Conservation (phyloP, 2,113 vertebrate genomes). For the Indicator indicator region DNA sequence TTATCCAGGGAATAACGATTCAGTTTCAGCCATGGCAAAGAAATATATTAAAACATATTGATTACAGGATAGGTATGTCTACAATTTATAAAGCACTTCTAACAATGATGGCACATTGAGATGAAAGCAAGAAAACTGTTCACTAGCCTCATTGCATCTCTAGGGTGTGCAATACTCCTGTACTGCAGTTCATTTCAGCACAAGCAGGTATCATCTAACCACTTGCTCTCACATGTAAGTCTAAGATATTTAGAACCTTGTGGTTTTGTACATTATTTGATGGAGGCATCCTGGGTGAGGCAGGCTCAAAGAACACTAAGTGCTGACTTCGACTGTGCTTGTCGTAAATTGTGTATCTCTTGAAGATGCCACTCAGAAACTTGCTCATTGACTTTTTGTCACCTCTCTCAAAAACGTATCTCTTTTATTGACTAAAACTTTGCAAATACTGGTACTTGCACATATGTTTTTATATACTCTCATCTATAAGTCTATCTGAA, state of each 20-base stretch:
- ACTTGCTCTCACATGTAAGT: background rate
- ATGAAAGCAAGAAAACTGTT: background rate
- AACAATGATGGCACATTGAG: background rate
- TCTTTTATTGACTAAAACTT: background rate
- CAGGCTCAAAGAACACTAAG: background rate
- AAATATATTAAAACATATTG: background rate
- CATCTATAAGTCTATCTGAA: background rate
- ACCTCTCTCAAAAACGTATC: background rate
- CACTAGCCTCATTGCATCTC: background rate
- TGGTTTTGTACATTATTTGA: background rate
- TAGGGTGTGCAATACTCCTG: background rate
- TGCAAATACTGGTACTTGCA: background rate
- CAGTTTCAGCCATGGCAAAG: background rate
- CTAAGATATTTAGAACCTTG: background rate
- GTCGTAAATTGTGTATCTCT: background rate
- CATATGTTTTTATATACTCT: background rate
- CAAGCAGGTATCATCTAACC: background rate
- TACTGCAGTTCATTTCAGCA: background rate
- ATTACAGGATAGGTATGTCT: background rate
- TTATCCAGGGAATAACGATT: background rate
- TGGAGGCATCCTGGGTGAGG: background rate
- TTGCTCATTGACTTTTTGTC: background rate
- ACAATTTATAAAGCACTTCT: background rate
- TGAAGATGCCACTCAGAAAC: background rate
- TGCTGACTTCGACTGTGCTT: background rate